phyloP scores from a whole-genome alignment of 2,797 vertebrate genomes.

The Pachyuromys duprasi region DNA sequence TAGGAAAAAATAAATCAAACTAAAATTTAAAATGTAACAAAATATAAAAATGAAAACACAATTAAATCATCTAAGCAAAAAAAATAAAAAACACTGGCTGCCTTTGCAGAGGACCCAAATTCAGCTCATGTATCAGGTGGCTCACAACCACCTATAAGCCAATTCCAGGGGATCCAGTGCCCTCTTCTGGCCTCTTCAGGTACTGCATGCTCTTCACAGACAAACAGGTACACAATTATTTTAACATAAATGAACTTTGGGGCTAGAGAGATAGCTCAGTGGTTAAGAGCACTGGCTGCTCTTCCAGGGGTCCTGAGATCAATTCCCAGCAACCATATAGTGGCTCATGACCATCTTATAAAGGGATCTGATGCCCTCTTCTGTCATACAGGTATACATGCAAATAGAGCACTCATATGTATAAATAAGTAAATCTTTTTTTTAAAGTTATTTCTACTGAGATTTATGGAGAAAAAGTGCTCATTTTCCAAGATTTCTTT shows the following conservation, averaged over 20 bases:
- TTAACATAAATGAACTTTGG: not conserved
- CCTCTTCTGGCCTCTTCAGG: not conserved
- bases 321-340: too few relatives aligned
- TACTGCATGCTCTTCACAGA: not conserved
- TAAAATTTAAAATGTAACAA: conserved; percentile 7
- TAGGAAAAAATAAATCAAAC: not conserved
- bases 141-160: not conserved
- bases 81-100: not conserved
- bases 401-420: too few relatives aligned
- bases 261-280: too few relatives aligned
- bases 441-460: not conserved
- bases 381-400: too few relatives aligned
- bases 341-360: too few relatives aligned
- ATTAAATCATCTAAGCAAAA: not conserved
- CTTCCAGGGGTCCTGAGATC: too few relatives aligned
- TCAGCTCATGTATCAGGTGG: not conserved
- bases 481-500: conserved; percentile 9
- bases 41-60: not conserved
- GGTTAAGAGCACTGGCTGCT: too few relatives aligned
- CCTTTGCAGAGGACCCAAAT: not conserved
- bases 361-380: too few relatives aligned
- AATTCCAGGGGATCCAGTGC: not conserved
- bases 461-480: not conserved
- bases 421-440: too few relatives aligned
- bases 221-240: not conserved